Percentiles rank a stretch among this genome's conserved stretches.
phyloP scores from a whole-genome alignment of 2,113 vertebrate species.

The Dolichallabes microphthalmus region DNA sequence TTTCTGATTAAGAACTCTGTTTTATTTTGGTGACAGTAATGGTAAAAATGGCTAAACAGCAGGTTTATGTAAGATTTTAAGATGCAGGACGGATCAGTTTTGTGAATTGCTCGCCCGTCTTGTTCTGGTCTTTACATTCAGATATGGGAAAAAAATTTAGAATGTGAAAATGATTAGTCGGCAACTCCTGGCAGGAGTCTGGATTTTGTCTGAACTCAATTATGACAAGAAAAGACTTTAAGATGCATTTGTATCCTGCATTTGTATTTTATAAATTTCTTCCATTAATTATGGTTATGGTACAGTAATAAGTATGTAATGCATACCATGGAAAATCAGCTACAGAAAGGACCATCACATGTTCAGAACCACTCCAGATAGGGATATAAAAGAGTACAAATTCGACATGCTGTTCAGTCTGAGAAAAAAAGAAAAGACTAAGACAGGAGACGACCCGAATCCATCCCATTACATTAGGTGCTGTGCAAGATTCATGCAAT shows the following conservation, averaged over 20 bases:
- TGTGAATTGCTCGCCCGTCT: background rate
- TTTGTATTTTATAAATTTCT: background rate
- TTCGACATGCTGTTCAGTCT: slow-evolving; percentile 44
- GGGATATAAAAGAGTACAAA: slow-evolving; percentile 6
- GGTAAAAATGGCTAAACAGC: too few species aligned
- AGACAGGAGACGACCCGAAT: slow-evolving; percentile 69
- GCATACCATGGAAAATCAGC: background rate
- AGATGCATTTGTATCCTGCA: background rate
- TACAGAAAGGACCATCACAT: too few species aligned
- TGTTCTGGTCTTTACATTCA: background rate
- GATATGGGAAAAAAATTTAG: background rate
- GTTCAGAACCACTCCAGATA: background rate
- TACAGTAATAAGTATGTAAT: background rate
- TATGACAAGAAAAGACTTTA: background rate
- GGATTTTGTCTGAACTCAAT: background rate
- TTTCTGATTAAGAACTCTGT: background rate
- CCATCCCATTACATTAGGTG: slow-evolving; percentile 74
- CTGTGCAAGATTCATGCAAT: slow-evolving; percentile 57
- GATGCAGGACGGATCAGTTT: background rate
- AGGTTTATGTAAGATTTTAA: background rate
- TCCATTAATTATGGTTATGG: background rate
- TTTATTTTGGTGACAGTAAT: background rate
- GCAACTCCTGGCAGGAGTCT: background rate
- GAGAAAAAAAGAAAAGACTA: slow-evolving; percentile 48
- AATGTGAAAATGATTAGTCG: background rate